These are phyloP conservation scores for Hybognathus amarus DNA, from an alignment of 2,797 vertebrate species.

Conservation along the genomic window DNA sequence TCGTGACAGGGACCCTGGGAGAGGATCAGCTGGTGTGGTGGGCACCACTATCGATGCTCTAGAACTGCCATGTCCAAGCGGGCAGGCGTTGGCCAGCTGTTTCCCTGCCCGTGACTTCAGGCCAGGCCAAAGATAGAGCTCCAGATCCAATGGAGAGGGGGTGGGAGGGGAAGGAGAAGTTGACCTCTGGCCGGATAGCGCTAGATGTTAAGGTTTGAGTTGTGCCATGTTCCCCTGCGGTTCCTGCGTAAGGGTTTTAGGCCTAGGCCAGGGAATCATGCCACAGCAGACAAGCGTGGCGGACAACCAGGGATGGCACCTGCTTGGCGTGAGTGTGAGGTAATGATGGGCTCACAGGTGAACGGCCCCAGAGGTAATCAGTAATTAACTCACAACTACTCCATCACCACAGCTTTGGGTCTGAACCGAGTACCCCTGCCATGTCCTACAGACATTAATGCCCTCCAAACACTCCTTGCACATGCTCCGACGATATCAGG, in stretches of 20 bases:
- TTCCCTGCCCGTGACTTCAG: slow-evolving; percentile 72
- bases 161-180: slow-evolving; percentile 13
- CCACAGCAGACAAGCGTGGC: slow-evolving; percentile 48
- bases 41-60: slow-evolving; percentile 93
- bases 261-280: slow-evolving; percentile 41
- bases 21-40: slow-evolving; percentile 97
- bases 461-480: slow-evolving; percentile 37
- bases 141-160: slow-evolving; percentile 23
- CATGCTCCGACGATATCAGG: slow-evolving; percentile 7
- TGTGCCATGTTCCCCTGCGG: not conserved
- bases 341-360: slow-evolving; percentile 62
- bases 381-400: slow-evolving; percentile 60
- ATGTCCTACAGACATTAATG: slow-evolving; percentile 57
- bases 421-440: slow-evolving; percentile 52
- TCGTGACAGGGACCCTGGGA: slow-evolving; percentile 93
- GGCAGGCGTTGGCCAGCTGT: slow-evolving; percentile 93
- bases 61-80: slow-evolving; percentile 86
- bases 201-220: slow-evolving; percentile 13
- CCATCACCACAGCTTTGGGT: slow-evolving; percentile 56
- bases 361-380: slow-evolving; percentile 63
- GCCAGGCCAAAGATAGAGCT: slow-evolving; percentile 47
- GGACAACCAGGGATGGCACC: slow-evolving; percentile 58
- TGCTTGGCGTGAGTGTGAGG: slow-evolving; percentile 58
- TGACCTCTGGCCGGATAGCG: slow-evolving; percentile 56
- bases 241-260: slow-evolving; percentile 28